Percentiles rank a stretch among this genome's conserved stretches.
Evolutionary conservation across 2,797 vertebrate genomes (phyloP).

Genomic region (Mormyrops attenuatus): DNA sequence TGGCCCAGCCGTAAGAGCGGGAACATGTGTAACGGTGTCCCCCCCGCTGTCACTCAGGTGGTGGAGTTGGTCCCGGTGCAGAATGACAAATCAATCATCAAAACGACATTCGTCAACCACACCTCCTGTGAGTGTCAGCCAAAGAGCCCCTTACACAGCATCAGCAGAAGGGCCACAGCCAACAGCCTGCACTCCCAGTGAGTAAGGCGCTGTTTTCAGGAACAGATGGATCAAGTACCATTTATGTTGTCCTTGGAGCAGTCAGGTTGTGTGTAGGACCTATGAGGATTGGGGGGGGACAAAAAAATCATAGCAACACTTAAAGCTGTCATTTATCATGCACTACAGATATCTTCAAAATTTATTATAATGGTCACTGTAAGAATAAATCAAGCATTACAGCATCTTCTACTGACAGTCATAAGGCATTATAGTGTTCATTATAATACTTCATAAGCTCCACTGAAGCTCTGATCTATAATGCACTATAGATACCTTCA

Average conservation of each 20-base stretch:
- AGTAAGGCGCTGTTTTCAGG: not conserved
- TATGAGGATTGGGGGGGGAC: too few relatives aligned
- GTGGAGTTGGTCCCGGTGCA: slow-evolving; percentile 51
- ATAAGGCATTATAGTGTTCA: not conserved
- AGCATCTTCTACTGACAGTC: not conserved
- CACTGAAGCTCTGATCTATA: not conserved
- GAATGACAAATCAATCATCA: slow-evolving; percentile 45
- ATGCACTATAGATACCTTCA: not conserved
- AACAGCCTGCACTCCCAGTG: not conserved
- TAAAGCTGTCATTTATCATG: not conserved
- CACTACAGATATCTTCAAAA: not conserved
- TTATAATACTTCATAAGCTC: not conserved
- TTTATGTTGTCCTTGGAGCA: not conserved
- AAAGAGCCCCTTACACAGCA: slow-evolving; percentile 35
- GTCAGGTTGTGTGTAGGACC: not conserved
- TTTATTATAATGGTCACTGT: too few relatives aligned
- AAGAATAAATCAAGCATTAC: not conserved
- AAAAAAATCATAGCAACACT: not conserved
- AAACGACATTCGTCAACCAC: slow-evolving; percentile 62
- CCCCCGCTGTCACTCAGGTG: slow-evolving; percentile 41
- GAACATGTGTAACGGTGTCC: not conserved
- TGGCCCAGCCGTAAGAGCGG: not conserved
- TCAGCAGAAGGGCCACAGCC: slow-evolving; percentile 33
- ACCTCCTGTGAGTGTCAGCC: slow-evolving; percentile 56
- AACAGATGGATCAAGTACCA: not conserved